Percentiles rank a stretch among this genome's conserved stretches.
Evolutionary conservation across 1,140 invertebrate genomes (phyloP).

Genomic region (Drosophila paulistorum): DNA sequence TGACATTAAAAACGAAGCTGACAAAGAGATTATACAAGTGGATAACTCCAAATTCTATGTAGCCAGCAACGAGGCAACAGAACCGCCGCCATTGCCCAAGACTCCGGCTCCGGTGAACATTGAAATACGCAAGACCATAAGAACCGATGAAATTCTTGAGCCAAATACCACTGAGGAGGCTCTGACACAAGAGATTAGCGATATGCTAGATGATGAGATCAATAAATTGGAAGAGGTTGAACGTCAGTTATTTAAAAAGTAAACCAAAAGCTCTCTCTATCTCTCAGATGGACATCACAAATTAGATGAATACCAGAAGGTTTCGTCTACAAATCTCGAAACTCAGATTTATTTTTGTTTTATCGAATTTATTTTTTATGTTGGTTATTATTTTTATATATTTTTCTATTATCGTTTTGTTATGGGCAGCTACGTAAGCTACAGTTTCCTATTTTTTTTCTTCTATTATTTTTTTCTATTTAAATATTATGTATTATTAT

Average conservation of each 20-base stretch:
- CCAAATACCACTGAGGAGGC: slow-evolving; percentile 66
- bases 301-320: not conserved
- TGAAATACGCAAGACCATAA: slow-evolving; percentile 73
- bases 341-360: slow-evolving; percentile 26
- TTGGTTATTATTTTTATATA: slow-evolving; percentile 27
- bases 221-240: slow-evolving; percentile 61
- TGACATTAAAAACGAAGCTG: not conserved
- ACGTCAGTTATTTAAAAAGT: slow-evolving; percentile 20
- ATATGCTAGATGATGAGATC: slow-evolving; percentile 77
- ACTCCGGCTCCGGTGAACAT: slow-evolving; percentile 76
- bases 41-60: slow-evolving; percentile 81
- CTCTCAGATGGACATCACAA: not conserved
- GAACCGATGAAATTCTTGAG: slow-evolving; percentile 75
- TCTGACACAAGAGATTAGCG: slow-evolving; percentile 76
- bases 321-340: not conserved
- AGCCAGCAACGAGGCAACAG: slow-evolving; percentile 42
- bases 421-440: slow-evolving; percentile 78
- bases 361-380: slow-evolving; percentile 18
- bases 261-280: not conserved
- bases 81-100: slow-evolving; percentile 64
- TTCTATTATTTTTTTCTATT: slow-evolving; percentile 47
- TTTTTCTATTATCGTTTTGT: slow-evolving; percentile 48
- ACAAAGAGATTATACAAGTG: slow-evolving; percentile 46
- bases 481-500: slow-evolving; percentile 39
- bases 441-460: slow-evolving; percentile 42